A percentile compares a stretch with the other conserved stretches of the same genome.
These are phyloP conservation scores for Pissodes strobi DNA, from an alignment of 1,140 invertebrate genomes.

Conservation along the genomic window DNA sequence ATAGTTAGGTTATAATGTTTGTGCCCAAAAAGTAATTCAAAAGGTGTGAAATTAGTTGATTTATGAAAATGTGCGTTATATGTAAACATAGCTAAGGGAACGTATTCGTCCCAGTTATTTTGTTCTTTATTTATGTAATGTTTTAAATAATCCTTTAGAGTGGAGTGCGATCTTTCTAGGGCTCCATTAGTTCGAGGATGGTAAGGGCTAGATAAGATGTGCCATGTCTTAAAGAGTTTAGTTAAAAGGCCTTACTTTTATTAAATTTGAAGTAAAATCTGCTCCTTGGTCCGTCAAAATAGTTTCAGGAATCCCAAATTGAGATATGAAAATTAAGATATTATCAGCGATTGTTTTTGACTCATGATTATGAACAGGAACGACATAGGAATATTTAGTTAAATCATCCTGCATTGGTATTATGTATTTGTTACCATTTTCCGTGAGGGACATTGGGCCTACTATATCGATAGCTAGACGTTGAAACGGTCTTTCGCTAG, in stretches of 20 bases:
- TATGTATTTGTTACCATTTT: conserved; percentile 42
- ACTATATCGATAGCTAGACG: conserved; percentile 46
- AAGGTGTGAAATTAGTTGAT: conserved; percentile 53
- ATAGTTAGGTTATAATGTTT: conserved; percentile 45
- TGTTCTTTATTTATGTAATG: conserved; percentile 36
- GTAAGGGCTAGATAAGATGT: no score
- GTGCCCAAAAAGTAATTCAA: conserved; percentile 54
- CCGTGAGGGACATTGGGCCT: conserved; percentile 46
- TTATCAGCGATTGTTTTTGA: no score
- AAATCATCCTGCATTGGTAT: conserved; percentile 51
- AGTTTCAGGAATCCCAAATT: conserved; percentile 49
- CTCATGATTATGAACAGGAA: no score
- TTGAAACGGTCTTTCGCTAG: no score
- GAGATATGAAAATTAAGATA: conserved; percentile 46
- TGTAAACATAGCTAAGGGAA: no score
- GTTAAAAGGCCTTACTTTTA: no score
- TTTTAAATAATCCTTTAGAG: no score
- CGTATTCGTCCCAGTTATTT: no score
- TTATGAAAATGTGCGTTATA: conserved; percentile 54
- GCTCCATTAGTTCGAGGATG: no score
- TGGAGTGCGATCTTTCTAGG: no score
- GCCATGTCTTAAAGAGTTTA: no score
- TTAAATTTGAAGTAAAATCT: conserved; percentile 43
- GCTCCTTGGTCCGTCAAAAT: conserved; percentile 51
- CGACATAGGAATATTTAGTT: no score